Conservation (phyloP, 2,113 vertebrate species). For the Aviceda subcristata region DNA sequence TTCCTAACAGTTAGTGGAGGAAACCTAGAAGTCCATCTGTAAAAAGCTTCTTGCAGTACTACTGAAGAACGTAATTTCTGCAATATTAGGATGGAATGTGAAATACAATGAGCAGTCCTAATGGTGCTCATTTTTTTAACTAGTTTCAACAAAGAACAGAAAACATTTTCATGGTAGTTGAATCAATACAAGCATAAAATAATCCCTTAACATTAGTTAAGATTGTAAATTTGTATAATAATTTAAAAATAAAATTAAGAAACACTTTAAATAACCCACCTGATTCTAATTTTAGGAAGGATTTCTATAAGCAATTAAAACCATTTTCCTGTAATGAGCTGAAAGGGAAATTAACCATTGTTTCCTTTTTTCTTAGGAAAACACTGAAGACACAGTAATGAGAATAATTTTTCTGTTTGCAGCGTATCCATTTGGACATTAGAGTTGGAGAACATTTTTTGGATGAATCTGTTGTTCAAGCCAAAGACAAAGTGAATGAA, state of each 20-base stretch:
- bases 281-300: not conserved
- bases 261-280: not conserved
- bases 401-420: not conserved
- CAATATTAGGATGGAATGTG: not conserved
- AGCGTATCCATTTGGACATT: conserved; percentile 88
- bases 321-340: not conserved
- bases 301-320: not conserved
- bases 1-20: not conserved
- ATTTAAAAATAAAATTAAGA: not conserved
- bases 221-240: not conserved
- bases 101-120: not conserved
- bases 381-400: not conserved
- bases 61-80: not conserved
- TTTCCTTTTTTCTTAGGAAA: not conserved
- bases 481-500: conserved; percentile 84
- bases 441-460: conserved; percentile 83
- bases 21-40: not conserved
- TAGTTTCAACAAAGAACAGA: not conserved
- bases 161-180: not conserved
- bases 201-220: not conserved
- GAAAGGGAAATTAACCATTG: not conserved
- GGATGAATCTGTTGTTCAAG: conserved; percentile 66
- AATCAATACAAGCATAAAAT: not conserved
- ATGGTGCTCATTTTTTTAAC: not conserved
- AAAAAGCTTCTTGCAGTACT: not conserved